Evolutionary conservation across 2,888 invertebrate genomes (phyloP), one percentile per base, ranked within the genome.

Genomic region (Osmoderma eremita): DNA sequence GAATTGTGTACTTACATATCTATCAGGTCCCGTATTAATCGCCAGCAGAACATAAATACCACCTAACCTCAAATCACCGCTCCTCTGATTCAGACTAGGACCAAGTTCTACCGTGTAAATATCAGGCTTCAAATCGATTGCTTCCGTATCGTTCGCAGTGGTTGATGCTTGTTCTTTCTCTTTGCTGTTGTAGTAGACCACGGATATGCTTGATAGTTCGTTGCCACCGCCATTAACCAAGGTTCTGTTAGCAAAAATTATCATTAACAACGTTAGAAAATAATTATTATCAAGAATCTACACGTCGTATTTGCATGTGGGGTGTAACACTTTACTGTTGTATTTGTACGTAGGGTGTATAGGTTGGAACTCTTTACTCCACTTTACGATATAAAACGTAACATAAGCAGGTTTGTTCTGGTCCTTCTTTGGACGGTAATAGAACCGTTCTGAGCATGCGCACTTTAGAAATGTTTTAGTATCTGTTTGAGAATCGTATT

Each of bases 11-110:
- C 82, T 82, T 74, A 84, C 82, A 70, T 80, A 81, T 17, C 73
- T 75, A 8, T 81, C 80, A n/a, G 74, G 72, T 0, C 74, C 74
- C 50, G 82, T 82, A 71, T 84, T 76, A 74, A 83, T 78, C 66
- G 84, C 77, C 72, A 87, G 81, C 8, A 88, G 75, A 0, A 88
- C 87, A 73, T 91, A 92, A 12, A 90, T 88, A 12, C 90, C 91
- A 0, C 92, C 92, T 3, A 86, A 78, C 73, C 84, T 80, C 1
- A 90, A 81, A 0, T 73, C 64, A 0, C 70, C n/a, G n/a, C n/a
- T n/a, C n/a, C n/a, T n/a, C n/a, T n/a, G n/a, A n/a, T n/a, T n/a
- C 4, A 51, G 61, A 20, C 20, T 45, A 0, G 24, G 62, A 0
- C 54, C 69, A 12, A 76, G 63, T 50, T 22, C 12, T 1, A 72